A percentile compares a stretch with the other conserved stretches of the same genome.
Conservation (phyloP, 2,888 invertebrate species). For the Rotaria sp. region DNA sequence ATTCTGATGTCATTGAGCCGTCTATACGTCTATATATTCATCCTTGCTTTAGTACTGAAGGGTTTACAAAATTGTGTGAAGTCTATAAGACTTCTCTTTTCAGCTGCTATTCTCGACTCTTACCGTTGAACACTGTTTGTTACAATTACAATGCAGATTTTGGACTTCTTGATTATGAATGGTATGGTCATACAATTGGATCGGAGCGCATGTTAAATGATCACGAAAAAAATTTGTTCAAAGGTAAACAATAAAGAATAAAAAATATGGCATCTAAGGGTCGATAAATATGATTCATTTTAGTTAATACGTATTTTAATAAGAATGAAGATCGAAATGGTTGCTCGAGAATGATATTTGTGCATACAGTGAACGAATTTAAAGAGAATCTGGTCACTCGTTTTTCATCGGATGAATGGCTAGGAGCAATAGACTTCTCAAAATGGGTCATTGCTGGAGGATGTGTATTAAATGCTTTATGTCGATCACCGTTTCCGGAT, state of each 20-base stretch:
- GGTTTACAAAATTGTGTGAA: constrained; percentile 11
- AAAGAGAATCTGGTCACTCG: neutral
- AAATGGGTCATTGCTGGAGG: neutral
- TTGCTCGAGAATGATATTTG: neutral
- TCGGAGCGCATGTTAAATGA: neutral
- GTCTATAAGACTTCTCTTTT: constrained; percentile 16
- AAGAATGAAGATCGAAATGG: no score
- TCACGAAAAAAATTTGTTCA: neutral
- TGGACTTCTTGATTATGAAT: constrained; percentile 25
- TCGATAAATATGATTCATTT: neutral
- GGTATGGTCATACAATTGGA: constrained; percentile 17
- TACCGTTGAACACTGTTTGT: constrained; percentile 3
- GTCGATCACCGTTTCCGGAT: neutral
- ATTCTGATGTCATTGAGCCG: neutral
- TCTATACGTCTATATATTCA: constrained; percentile 21
- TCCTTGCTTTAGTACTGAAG: constrained; percentile 25
- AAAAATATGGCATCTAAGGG: neutral
- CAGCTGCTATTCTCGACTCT: constrained; percentile 1
- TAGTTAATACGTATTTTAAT: neutral
- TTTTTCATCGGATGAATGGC: constrained; percentile 1
- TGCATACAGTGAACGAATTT: neutral
- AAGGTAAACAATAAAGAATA: neutral
- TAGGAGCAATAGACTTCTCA: constrained; percentile 10
- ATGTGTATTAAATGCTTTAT: neutral
- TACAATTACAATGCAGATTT: neutral